Conservation (phyloP, 2,797 vertebrate genomes). For the Eurystomus glaucurus region DNA sequence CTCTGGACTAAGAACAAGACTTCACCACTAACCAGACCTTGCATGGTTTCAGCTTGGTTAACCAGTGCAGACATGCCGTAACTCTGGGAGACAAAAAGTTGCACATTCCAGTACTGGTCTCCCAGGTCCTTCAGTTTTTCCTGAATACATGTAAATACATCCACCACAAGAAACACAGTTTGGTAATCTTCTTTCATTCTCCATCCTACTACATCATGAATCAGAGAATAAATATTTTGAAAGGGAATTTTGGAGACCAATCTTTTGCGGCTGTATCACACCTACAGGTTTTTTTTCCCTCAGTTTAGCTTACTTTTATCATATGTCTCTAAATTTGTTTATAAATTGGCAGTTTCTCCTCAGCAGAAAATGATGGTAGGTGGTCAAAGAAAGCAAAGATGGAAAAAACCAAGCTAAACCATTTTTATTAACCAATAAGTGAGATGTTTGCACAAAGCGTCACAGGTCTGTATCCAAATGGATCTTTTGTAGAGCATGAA, state of each 20-base stretch:
- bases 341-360: background rate
- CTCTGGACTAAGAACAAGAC: background rate
- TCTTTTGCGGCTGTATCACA: background rate
- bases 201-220: background rate
- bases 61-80: background rate
- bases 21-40: background rate
- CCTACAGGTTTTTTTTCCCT: rapidly evolving
- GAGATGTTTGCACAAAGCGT: slow-evolving; percentile 43
- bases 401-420: background rate
- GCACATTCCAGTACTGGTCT: background rate
- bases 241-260: background rate
- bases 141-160: rapidly evolving
- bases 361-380: slow-evolving; percentile 26
- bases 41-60: background rate
- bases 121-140: background rate
- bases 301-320: background rate
- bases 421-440: slow-evolving; percentile 23
- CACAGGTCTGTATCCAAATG: slow-evolving; percentile 57
- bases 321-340: background rate
- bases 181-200: background rate
- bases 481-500: slow-evolving; percentile 74
- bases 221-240: background rate
- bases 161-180: background rate
- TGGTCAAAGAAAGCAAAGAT: slow-evolving; percentile 43
- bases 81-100: background rate